Evolutionary conservation across 2,888 invertebrate species (phyloP), one percentile per base, ranked within the genome.

Genomic region (Xestia xanthographa): DNA sequence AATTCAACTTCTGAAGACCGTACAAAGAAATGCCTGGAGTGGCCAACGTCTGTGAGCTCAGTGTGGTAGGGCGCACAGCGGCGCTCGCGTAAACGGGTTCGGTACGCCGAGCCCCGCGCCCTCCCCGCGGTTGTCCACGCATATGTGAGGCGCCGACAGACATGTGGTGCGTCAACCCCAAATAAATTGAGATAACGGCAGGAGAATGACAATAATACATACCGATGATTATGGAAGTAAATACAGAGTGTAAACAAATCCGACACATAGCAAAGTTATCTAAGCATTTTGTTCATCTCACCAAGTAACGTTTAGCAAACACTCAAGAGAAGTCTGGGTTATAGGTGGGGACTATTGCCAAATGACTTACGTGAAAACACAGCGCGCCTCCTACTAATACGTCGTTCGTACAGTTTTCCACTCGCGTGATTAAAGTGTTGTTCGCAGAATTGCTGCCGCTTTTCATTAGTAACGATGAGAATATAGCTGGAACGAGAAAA

Each of bases 381-480:
- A 98, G 97, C 9, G 98, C 98, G 26, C 98, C 98, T 14, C 97
- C 97, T 89, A 98, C 98, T 75, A 97, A 97, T 22, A 98, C 97
- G 90, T 99, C 98, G 82, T 98, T 97, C 63, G 98, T 97, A 87
- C 98, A 97, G 83, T 92, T 95, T 60, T 95, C 95, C 34, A 93
- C 80, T n/a, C 95, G 94, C 11, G 94, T 91, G 65, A 97, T 92
- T 97, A 98, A 86, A 95, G 97, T 98, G 96, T 86, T 98, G 97
- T 91, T 98, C 97, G 89, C 97, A 93, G 92, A 98, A 97, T 91
- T 98, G 97, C 92, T 99, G 98, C 97, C 98, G 79, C 95, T 95
- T 83, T 96, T 96, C 94, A 95, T 95, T 58, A 97, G 90, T 77
- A 97, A 88, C 5, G 96, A 96, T 60, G 98, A 98, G 91, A 98